Percentiles rank a stretch among this genome's conserved stretches.
Conservation (phyloP, 64 coral and sea anemone genomes). For the Dendrophyllia cribrosa region DNA sequence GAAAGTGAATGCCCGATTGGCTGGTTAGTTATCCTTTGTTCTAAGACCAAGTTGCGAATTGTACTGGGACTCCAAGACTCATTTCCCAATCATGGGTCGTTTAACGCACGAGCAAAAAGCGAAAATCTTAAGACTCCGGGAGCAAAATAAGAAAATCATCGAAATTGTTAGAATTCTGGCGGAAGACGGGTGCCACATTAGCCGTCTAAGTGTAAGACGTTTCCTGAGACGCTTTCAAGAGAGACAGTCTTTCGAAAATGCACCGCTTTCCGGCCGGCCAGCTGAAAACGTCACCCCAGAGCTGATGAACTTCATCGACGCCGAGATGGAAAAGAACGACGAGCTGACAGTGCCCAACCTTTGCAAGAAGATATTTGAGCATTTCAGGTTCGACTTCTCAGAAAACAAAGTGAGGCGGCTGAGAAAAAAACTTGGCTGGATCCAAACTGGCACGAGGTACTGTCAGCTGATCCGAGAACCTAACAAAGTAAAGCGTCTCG, state of each 20-base stretch:
- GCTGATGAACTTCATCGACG: no score
- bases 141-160: background rate
- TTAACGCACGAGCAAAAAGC: background rate
- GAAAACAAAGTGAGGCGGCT: background rate
- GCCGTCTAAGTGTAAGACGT: no score
- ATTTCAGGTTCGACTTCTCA: background rate
- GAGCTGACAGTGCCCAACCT: background rate
- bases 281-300: no score
- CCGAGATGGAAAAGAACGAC: conserved; percentile 24
- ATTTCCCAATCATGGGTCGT: no score
- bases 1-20: no score
- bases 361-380: background rate
- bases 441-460: background rate
- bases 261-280: no score
- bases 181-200: background rate
- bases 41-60: no score
- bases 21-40: no score
- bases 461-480: conserved; percentile 22
- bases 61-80: no score
- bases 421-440: conserved; percentile 24
- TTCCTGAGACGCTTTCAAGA: no score
- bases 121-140: background rate
- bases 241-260: no score
- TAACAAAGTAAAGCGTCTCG: background rate
- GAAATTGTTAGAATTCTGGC: background rate